These are phyloP conservation scores for Podarcis muralis DNA, from an alignment of 2,113 vertebrate species.

Conservation along the genomic window DNA sequence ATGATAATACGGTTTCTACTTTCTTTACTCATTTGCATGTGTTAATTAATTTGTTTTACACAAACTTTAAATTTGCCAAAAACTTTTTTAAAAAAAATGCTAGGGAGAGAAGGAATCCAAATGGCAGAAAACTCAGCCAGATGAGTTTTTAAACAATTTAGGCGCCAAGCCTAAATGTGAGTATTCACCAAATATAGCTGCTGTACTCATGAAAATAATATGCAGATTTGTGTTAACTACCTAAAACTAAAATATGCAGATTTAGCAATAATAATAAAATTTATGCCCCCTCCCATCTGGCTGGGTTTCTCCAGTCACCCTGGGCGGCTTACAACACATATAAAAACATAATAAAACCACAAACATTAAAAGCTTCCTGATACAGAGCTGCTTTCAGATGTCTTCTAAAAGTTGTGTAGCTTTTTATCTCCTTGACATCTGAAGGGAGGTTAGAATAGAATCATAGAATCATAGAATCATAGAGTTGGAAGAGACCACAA, in stretches of 20 bases:
- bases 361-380: too few species aligned
- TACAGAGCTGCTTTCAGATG: too few species aligned
- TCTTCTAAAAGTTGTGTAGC: too few species aligned
- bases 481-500: too few species aligned
- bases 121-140: background rate
- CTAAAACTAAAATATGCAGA: background rate
- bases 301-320: too few species aligned
- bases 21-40: background rate
- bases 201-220: background rate
- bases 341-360: too few species aligned
- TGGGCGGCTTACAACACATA: too few species aligned
- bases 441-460: too few species aligned
- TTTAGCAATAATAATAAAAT: background rate
- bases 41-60: background rate
- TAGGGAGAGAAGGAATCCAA: background rate
- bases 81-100: background rate
- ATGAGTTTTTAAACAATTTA: background rate
- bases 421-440: too few species aligned
- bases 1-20: background rate
- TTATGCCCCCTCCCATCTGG: too few species aligned
- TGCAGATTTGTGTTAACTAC: background rate
- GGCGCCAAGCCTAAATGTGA: background rate
- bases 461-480: too few species aligned
- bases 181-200: background rate
- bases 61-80: background rate